phyloP scores from a whole-genome alignment of 2,888 invertebrate species.

The Hipparchia semele region DNA sequence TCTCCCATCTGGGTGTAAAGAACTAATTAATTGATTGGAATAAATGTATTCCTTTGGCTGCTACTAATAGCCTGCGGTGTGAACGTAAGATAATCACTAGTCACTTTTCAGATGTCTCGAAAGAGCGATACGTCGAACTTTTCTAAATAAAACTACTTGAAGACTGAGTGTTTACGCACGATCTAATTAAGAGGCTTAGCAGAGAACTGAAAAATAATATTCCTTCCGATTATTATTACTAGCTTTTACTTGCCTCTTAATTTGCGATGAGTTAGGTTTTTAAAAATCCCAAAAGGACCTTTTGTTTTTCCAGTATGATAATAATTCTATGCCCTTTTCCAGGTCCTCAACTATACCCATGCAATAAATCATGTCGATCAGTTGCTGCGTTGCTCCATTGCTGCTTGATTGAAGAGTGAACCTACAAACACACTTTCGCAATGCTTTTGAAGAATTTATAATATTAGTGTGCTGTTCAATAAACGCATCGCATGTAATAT shows the following conservation, averaged over 20 bases:
- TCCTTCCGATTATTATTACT: no score
- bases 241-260: no score
- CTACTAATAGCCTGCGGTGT: conserved; percentile 66
- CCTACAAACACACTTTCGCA: no score
- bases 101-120: conserved; percentile 73
- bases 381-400: no score
- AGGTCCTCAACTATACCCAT: no score
- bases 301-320: no score
- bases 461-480: conserved; percentile 28
- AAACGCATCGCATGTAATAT: conserved; percentile 33
- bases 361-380: no score
- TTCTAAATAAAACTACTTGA: conserved; percentile 45
- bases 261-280: no score
- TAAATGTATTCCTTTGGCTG: conserved; percentile 61
- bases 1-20: conserved; percentile 70
- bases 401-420: no score
- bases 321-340: no score
- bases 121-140: conserved; percentile 33
- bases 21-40: conserved; percentile 76
- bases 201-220: background rate
- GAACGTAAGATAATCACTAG: conserved; percentile 68
- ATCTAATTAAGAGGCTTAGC: background rate
- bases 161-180: background rate
- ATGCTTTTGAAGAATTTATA: no score
- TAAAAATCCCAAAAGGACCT: no score